These are phyloP conservation scores for Papilio dardanus DNA, from an alignment of 1,140 invertebrate species.

Conservation along the genomic window DNA sequence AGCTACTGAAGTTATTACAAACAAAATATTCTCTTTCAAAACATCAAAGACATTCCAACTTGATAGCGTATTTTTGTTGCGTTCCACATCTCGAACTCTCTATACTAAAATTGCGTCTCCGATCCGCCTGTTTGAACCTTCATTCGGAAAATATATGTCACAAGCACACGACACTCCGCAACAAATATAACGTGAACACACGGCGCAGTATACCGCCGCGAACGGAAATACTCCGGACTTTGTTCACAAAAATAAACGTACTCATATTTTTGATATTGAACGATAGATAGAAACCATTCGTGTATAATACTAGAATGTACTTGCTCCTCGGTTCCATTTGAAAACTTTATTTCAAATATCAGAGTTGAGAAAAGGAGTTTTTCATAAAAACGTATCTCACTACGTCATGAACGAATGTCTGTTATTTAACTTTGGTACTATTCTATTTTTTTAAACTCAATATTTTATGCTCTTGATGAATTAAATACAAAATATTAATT, in stretches of 20 bases:
- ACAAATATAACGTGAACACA: constrained; percentile 13
- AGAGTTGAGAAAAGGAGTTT: too few relatives aligned
- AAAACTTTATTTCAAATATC: too few relatives aligned
- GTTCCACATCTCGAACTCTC: constrained; percentile 7
- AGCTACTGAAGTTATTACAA: not conserved
- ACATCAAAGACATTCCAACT: constrained; percentile 16
- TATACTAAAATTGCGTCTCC: constrained; percentile 6
- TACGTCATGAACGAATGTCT: too few relatives aligned
- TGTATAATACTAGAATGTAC: too few relatives aligned
- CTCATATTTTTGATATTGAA: not conserved
- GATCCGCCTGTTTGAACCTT: constrained; percentile 10
- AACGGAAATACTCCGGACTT: not conserved
- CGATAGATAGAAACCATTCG: too few relatives aligned
- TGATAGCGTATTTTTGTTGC: constrained; percentile 10
- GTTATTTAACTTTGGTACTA: too few relatives aligned
- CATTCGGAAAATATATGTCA: constrained; percentile 22
- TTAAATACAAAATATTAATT: too few relatives aligned
- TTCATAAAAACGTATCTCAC: too few relatives aligned
- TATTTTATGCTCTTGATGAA: too few relatives aligned
- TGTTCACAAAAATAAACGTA: not conserved
- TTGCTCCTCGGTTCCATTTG: too few relatives aligned
- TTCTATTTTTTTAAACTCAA: too few relatives aligned
- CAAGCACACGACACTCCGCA: not conserved
- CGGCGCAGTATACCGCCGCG: not conserved
- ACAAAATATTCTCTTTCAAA: constrained; percentile 20